phyloP scores from a whole-genome alignment of 2,797 vertebrate genomes.

The Petrocephalus sullivani region DNA sequence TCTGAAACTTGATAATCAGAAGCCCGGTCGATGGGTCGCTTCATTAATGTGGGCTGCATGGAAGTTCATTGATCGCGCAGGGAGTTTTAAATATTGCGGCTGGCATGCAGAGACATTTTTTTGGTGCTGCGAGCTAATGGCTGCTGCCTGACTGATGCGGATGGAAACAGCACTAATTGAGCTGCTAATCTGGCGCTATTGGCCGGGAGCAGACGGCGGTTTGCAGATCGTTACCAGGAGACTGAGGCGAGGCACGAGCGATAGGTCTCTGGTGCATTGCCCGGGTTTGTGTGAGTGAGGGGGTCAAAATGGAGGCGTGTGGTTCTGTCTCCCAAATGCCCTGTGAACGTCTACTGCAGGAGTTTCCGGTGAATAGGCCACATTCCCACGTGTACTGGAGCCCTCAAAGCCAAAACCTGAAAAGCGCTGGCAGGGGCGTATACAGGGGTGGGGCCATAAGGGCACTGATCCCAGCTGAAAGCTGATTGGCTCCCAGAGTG shows the following conservation, averaged over 20 bases:
- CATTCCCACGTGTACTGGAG: not conserved
- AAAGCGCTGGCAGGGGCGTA: not conserved
- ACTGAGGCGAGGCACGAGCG: not conserved
- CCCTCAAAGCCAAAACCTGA: not conserved
- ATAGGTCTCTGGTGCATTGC: not conserved
- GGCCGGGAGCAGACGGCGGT: not conserved
- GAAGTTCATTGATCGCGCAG: not conserved
- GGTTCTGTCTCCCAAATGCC: not conserved
- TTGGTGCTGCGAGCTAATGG: not conserved
- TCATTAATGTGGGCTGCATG: not conserved
- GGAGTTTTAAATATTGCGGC: not conserved
- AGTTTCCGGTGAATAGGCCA: not conserved
- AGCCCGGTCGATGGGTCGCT: not conserved
- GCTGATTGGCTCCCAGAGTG: not conserved
- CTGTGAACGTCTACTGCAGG: not conserved
- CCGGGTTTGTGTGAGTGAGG: not conserved
- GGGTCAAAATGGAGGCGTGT: too few species aligned
- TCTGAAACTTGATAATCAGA: not conserved
- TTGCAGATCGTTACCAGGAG: not conserved
- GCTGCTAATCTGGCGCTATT: not conserved
- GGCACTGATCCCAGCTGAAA: not conserved
- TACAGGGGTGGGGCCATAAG: not conserved
- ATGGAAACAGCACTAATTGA: not conserved
- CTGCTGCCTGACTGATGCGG: not conserved
- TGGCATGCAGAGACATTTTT: not conserved